Conservation (phyloP, 2,888 invertebrate species). For the Reticulitermes lucifugus region DNA sequence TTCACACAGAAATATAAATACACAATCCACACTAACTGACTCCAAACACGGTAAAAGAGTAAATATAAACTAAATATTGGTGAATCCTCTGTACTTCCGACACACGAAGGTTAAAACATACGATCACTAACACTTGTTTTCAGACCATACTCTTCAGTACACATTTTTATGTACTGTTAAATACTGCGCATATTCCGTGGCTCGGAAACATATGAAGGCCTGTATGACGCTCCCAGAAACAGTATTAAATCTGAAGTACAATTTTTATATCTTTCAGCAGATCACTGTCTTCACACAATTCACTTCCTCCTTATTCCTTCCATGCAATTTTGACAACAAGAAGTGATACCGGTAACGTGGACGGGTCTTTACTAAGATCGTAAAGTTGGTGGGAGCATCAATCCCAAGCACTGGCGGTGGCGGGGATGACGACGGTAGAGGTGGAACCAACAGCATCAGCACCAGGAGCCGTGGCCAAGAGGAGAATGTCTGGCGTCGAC, state of each 20-base stretch:
- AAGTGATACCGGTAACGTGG: not conserved
- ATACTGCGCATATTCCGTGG: not conserved
- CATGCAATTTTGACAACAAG: not conserved
- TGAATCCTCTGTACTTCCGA: not conserved
- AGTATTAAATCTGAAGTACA: not conserved
- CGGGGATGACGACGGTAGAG: not conserved
- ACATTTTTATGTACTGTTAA: not conserved
- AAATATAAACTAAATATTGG: not conserved
- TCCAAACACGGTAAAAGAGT: not conserved
- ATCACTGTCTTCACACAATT: not conserved
- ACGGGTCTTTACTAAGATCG: not conserved
- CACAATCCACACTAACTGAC: not conserved
- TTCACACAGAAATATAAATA: not conserved
- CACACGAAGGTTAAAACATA: not conserved
- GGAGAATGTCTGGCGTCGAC: slow-evolving; percentile 40
- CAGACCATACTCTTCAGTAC: not conserved
- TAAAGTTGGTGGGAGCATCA: not conserved
- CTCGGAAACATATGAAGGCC: not conserved
- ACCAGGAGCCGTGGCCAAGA: slow-evolving; percentile 24
- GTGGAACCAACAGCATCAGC: slow-evolving; percentile 18
- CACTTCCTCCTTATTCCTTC: too few species aligned
- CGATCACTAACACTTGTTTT: not conserved
- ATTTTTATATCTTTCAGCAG: not conserved
- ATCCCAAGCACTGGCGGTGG: not conserved
- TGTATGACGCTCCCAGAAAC: not conserved